Base-by-base conservation (phyloP, 2,888 invertebrate species). In the Diogma glabrata region DNA sequence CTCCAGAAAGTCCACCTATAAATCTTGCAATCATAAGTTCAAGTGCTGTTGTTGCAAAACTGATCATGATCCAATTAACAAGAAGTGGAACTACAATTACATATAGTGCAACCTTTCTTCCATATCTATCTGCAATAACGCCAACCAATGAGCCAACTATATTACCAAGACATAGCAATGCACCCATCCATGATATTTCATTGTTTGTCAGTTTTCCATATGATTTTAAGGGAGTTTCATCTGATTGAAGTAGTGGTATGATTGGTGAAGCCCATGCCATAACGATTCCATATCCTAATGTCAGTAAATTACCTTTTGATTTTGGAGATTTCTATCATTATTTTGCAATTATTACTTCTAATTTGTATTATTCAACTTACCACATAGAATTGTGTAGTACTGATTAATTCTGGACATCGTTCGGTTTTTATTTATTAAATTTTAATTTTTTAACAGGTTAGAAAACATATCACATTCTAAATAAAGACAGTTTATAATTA, bases 61-160 rank as follows among this genome's bases (percentile, higher is more conserved):
- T 61, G 49, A 68, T 64, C 0, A 64, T 56, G 3, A 61, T 36
- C 66, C 66, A 69, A n/a, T 63, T 62, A 7, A 63, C 52, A 19
- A 54, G 47, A 49, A 50, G 49, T 4, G 57, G 53, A 19, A 55
- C 12, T 4, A 51, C 47, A 12, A 51, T 22, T 4, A 53, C 22
- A 17, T 51, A 14, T 14, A 52, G 24, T 7, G 50, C 17, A 22
- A 47, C 40, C 24, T 49, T 54, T 28, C 55, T 47, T 9, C 55
- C 55, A 28, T 47, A 51, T 14, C 9, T 9, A 36, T 54, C 51
- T 2, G 51, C 45, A 19, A 55, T 9, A 4, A 28, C 49, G 3
- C 54, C 54, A 20, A 55, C 3, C 3, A 55, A 24, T 17, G 51
- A 51, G 4, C 54, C 53, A 16, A 43, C 16, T 3, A 54, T 28